Conservation (phyloP, 2,113 vertebrate genomes). For the Opisthocomus hoazin region DNA sequence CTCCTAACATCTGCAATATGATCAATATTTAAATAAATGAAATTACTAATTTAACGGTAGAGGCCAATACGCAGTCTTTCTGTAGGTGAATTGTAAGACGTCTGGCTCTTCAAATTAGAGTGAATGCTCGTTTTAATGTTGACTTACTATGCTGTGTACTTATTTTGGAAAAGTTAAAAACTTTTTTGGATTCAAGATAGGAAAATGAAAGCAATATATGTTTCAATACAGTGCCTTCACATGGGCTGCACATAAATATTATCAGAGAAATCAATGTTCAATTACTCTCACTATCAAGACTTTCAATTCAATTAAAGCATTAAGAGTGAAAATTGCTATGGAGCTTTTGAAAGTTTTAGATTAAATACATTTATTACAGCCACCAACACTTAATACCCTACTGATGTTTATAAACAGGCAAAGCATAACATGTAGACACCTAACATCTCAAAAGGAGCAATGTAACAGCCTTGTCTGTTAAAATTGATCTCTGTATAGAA, state of each 20-base stretch:
- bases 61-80: background rate
- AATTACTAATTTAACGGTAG: background rate
- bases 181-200: background rate
- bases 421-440: background rate
- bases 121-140: background rate
- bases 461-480: background rate
- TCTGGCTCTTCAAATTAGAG: background rate
- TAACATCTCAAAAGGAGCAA: background rate
- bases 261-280: background rate
- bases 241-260: background rate
- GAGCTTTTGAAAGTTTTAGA: background rate
- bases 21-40: background rate
- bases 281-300: background rate
- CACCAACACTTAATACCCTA: background rate
- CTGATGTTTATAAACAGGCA: background rate
- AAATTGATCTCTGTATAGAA: background rate
- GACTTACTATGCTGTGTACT: background rate
- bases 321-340: background rate
- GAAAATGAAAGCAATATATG: background rate
- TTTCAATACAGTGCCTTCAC: background rate
- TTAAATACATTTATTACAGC: background rate
- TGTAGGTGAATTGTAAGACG: background rate
- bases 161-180: background rate
- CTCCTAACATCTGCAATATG: background rate
- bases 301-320: background rate